Conservation (phyloP, 2,113 vertebrate species). For the Daboia siamensis region DNA sequence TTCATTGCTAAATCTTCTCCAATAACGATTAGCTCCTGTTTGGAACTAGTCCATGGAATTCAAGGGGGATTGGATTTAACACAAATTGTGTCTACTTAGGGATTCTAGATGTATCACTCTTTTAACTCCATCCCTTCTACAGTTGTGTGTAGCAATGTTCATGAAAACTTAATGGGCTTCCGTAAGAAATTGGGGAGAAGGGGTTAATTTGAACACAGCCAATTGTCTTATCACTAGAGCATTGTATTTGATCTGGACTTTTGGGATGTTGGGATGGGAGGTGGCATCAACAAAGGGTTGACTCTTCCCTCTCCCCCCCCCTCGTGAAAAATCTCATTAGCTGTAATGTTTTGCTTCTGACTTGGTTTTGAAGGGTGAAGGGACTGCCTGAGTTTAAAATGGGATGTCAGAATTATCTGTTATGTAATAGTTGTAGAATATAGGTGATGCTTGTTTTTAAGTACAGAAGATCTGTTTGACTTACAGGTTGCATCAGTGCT, state of each 20-base stretch:
- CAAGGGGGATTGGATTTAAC: not conserved
- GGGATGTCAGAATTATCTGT: not conserved
- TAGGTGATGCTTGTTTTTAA: not conserved
- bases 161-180: not conserved
- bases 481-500: not conserved
- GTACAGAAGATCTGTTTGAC: not conserved
- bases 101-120: not conserved
- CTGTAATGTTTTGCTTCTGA: not conserved
- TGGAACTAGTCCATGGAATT: not conserved
- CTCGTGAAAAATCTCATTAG: not conserved
- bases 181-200: not conserved
- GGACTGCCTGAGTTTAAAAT: not conserved
- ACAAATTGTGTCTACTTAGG: not conserved
- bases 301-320: not conserved
- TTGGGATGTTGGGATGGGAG: not conserved
- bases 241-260: not conserved
- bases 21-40: not conserved
- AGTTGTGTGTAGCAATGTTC: not conserved
- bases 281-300: not conserved
- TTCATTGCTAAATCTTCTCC: not conserved
- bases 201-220: not conserved
- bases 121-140: not conserved
- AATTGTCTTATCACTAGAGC: not conserved
- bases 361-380: not conserved
- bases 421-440: not conserved